Base-by-base conservation (phyloP, 2,797 vertebrate species). In the Varecia variegata region DNA sequence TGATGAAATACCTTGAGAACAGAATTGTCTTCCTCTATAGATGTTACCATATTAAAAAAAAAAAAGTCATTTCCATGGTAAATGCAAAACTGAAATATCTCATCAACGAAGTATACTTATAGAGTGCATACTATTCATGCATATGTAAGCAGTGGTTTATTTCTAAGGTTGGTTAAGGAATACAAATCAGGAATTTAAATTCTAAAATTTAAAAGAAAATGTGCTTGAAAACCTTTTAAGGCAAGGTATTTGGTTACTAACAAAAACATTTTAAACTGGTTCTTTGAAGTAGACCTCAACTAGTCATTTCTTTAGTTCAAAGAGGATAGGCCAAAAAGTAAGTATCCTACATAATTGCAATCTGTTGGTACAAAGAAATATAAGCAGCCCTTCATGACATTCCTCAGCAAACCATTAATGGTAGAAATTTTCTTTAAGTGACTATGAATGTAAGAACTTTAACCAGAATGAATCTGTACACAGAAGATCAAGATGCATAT, bases 211-310 rank as follows among this genome's bases (percentile, higher is more conserved):
- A 93, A 93, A 68, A 73, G 87, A 93, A 94, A 47, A 71, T 70
- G 56, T 94, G 89, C 71, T 95, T 90, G 76, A 90, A 93, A 93
- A 90, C 92, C 35, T 94, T 94, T 96, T 92, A 96, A 93, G 92
- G 92, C 83, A 97, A 96, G 65, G n/a, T 54, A 93, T 73, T 35
- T n/a, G 52, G 38, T 73, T 93, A 80, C 45, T 62, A 82, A 68
- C 67, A 84, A 82, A 84, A 85, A 88, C 30, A 76, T 38, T 76
- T 85, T 54, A 95, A 83, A 73, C 21, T 93, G 32, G 56, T 93
- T 95, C 52, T 92, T 76, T 95, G 71, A 94, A 95, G 60, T 18
- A 87, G 70, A 74, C 27, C 65, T 79, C n/a, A 88, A 70, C 25
- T 65, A 89, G 73, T 71, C 23, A 45, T 79, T 85, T 94, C 62